Conservation (phyloP, 2,888 invertebrate species). For the Dendrolimus pini region DNA sequence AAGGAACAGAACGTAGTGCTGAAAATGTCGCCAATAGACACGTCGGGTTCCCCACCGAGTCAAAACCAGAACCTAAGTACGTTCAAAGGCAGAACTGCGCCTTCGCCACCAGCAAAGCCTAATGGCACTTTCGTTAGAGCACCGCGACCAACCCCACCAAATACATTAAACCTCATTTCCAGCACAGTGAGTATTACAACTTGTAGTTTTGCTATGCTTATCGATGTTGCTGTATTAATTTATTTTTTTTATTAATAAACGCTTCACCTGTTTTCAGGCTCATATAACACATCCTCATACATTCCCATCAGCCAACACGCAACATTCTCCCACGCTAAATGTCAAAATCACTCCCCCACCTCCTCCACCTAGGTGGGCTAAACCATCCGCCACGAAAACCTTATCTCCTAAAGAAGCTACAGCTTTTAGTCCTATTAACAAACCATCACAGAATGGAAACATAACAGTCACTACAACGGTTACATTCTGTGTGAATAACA, state of each 20-base stretch:
- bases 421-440: conserved; percentile 65
- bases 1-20: conserved; percentile 82
- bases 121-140: conserved; percentile 73
- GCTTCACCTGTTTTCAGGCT: conserved; percentile 71
- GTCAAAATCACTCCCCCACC: conserved; percentile 84
- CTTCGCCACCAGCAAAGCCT: conserved; percentile 71
- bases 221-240: conserved; percentile 1
- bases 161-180: conserved; percentile 85
- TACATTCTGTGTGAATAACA: conserved; percentile 85
- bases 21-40: conserved; percentile 84
- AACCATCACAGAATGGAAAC: conserved; percentile 78
- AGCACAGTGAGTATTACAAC: conserved; percentile 61
- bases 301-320: conserved; percentile 57
- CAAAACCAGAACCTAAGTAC: conserved; percentile 78
- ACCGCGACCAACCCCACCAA: conserved; percentile 88
- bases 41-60: conserved; percentile 66
- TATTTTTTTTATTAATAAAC: conserved; percentile 36
- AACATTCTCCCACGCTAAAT: conserved; percentile 55
- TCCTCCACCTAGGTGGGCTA: conserved; percentile 91
- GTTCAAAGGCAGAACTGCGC: conserved; percentile 79
- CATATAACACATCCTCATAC: conserved; percentile 74
- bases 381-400: conserved; percentile 79
- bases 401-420: conserved; percentile 59
- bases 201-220: background rate
- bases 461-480: conserved; percentile 92